phyloP scores from a whole-genome alignment of 2,888 invertebrate genomes.

The Hipparchia sbordonii region DNA sequence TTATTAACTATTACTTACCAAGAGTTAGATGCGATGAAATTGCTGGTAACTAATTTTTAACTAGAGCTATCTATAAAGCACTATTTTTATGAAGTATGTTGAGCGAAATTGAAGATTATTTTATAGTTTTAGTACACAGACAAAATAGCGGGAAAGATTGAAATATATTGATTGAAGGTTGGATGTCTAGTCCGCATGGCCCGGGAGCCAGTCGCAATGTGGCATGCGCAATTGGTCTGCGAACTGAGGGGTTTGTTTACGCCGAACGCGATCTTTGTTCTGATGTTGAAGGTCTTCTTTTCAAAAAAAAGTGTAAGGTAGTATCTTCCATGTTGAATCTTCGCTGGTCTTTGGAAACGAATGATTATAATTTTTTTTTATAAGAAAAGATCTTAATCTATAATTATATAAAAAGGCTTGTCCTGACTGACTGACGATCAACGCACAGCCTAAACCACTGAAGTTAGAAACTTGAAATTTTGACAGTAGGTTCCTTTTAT shows the following conservation, averaged over 20 bases:
- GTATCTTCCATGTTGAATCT: constrained; percentile 17
- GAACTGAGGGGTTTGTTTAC: constrained; percentile 33
- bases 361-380: too few relatives aligned
- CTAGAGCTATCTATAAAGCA: background rate
- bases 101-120: constrained; percentile 3
- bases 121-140: constrained; percentile 4
- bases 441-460: too few relatives aligned
- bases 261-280: constrained; percentile 26
- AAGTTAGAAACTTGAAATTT: too few relatives aligned
- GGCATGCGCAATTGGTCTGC: constrained; percentile 48
- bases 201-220: constrained; percentile 39
- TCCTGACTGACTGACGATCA: too few relatives aligned
- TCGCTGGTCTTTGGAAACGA: background rate
- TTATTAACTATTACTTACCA: background rate
- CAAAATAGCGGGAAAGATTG: constrained; percentile 50
- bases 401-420: too few relatives aligned
- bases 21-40: background rate
- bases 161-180: constrained; percentile 55
- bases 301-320: constrained; percentile 13
- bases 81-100: background rate
- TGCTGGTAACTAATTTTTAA: background rate
- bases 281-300: constrained; percentile 38
- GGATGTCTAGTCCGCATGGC: constrained; percentile 49
- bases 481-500: too few relatives aligned
- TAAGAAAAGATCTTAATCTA: too few relatives aligned